Evolutionary conservation across 1,140 invertebrate genomes (phyloP).

Genomic region (Neodiprion virginianus): DNA sequence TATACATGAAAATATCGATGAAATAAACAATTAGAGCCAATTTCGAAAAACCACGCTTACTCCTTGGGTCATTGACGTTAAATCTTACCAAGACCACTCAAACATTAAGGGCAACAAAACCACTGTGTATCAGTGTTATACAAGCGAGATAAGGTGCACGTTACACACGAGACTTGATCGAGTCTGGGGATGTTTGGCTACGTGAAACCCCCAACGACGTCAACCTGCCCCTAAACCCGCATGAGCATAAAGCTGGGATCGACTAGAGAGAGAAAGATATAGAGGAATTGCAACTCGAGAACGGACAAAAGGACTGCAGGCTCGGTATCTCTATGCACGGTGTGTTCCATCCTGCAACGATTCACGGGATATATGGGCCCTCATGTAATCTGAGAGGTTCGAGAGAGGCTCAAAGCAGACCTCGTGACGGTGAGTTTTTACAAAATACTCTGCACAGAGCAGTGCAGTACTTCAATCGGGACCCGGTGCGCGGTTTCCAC

Average conservation of each 20-base stretch:
- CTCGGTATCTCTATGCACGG: background rate
- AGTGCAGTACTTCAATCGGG: background rate
- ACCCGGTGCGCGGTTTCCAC: background rate
- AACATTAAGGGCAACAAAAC: no score
- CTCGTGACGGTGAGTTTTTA: background rate
- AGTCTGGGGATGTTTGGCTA: no score
- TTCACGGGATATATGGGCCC: background rate
- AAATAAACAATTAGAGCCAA: no score
- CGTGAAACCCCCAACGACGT: background rate
- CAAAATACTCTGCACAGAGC: constrained; percentile 4
- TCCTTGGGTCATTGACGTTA: no score
- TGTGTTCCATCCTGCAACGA: background rate
- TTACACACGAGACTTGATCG: no score
- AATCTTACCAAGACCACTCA: no score
- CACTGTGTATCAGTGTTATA: no score
- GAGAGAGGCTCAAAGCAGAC: background rate
- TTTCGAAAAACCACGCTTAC: no score
- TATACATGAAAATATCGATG: no score
- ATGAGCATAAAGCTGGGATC: background rate
- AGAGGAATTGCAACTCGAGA: background rate
- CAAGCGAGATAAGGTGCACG: no score
- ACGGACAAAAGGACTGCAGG: background rate
- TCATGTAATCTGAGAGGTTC: background rate
- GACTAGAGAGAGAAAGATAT: no score
- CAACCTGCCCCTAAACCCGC: background rate